These are phyloP conservation scores for Tadarida brasiliensis DNA, from an alignment of 2,797 vertebrate species.

Conservation along the genomic window DNA sequence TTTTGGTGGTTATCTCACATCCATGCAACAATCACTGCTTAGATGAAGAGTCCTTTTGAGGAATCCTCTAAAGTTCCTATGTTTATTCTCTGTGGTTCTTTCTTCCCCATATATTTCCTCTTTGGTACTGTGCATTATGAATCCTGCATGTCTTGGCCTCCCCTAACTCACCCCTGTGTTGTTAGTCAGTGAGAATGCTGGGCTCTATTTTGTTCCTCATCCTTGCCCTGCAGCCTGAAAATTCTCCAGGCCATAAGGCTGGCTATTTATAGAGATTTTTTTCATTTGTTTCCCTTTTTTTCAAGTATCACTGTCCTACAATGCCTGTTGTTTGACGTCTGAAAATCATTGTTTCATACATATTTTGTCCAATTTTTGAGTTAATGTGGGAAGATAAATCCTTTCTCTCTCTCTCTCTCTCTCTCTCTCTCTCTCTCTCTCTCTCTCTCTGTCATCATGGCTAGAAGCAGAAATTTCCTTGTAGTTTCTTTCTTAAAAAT, in stretches of 20 bases:
- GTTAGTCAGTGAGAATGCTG: not conserved
- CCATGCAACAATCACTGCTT: not conserved
- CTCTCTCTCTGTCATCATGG: not conserved
- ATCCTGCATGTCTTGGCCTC: not conserved
- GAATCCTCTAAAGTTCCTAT: not conserved
- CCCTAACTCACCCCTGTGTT: not conserved
- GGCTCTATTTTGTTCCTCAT: not conserved
- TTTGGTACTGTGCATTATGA: conserved; percentile 7
- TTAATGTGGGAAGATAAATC: not conserved
- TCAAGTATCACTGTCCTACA: not conserved
- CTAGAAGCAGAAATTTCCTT: not conserved
- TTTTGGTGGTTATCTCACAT: not conserved
- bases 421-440: not conserved
- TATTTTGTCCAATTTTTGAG: conserved; percentile 20
- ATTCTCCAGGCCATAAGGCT: not conserved
- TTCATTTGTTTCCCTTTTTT: not conserved
- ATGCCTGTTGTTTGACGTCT: not conserved
- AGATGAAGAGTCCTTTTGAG: not conserved
- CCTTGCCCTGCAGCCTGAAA: not conserved
- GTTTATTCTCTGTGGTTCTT: not conserved
- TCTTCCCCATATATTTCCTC: not conserved
- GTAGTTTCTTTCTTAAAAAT: not conserved
- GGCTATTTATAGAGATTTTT: not conserved
- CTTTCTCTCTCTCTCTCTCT: not conserved
- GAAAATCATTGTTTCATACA: not conserved